Evolutionary conservation across 1,140 invertebrate genomes (phyloP).

Genomic region (Atopsyche davidsoni): DNA sequence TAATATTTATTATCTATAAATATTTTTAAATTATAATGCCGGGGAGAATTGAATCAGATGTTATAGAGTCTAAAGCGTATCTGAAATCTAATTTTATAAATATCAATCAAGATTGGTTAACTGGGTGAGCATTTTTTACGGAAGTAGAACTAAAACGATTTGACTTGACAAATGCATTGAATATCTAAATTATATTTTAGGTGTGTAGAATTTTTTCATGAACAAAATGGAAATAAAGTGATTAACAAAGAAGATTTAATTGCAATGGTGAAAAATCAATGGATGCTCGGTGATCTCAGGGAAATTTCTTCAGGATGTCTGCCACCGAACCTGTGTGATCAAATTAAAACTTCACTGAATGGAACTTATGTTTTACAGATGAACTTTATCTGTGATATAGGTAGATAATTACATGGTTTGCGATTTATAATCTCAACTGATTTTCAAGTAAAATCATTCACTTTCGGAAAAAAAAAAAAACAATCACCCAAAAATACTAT

Average conservation of each 20-base stretch:
- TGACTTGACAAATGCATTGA: background rate
- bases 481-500: background rate
- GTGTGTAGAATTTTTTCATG: slow-evolving; percentile 39
- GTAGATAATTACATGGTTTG: slow-evolving; percentile 23
- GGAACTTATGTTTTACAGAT: slow-evolving; percentile 42
- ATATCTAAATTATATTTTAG: slow-evolving; percentile 26
- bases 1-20: no score
- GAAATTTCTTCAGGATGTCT: slow-evolving; percentile 42
- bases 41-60: slow-evolving; percentile 7
- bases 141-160: background rate
- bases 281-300: slow-evolving; percentile 44
- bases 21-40: slow-evolving; percentile 6
- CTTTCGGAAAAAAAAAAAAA: background rate
- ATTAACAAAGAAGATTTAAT: slow-evolving; percentile 35
- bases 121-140: slow-evolving; percentile 32
- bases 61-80: slow-evolving; percentile 11
- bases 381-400: slow-evolving; percentile 40
- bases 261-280: slow-evolving; percentile 40
- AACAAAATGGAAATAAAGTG: slow-evolving; percentile 28
- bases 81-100: slow-evolving; percentile 17
- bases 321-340: slow-evolving; percentile 34
- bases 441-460: slow-evolving; percentile 1
- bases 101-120: slow-evolving; percentile 40
- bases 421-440: slow-evolving; percentile 3
- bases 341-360: slow-evolving; percentile 34